Percentiles rank a stretch among this genome's conserved stretches.
These are phyloP conservation scores for Amaurobius ferox DNA, from an alignment of 2,888 invertebrate species.

Conservation along the genomic window DNA sequence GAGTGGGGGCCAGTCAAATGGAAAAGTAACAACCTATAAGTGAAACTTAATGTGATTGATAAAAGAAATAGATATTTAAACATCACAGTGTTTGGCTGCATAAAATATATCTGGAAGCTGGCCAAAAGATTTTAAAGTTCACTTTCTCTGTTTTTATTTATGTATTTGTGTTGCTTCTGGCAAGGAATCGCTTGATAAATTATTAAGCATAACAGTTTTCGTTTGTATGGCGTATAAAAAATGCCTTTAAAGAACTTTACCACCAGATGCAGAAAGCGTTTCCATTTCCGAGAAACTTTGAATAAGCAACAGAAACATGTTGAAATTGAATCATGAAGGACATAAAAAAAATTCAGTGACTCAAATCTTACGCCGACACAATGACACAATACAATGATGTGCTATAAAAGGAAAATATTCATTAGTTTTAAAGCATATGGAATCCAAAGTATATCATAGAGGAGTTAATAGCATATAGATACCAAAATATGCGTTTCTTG, in stretches of 20 bases:
- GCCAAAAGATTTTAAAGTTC: conserved; percentile 9
- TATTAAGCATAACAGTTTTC: conserved; percentile 5
- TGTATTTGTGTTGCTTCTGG: not conserved
- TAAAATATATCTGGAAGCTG: conserved; percentile 1
- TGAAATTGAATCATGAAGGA: not conserved
- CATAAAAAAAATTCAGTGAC: no score
- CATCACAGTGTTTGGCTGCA: not conserved
- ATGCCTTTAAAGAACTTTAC: not conserved
- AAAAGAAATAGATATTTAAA: conserved; percentile 4
- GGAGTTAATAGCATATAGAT: no score
- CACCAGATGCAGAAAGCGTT: not conserved
- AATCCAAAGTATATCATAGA: no score
- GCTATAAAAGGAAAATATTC: no score
- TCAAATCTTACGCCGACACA: no score
- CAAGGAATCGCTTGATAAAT: conserved; percentile 1
- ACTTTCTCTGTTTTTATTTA: conserved; percentile 12
- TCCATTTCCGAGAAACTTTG: not conserved
- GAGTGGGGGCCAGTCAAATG: no score
- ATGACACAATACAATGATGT: no score
- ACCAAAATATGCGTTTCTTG: no score
- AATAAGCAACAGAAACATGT: conserved; percentile 8
- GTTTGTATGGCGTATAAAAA: not conserved
- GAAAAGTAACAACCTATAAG: not conserved
- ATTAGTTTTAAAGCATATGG: no score
- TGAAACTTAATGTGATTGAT: not conserved